Base-by-base conservation (phyloP, 2,797 vertebrate species). In the Nyctibius grandis region DNA sequence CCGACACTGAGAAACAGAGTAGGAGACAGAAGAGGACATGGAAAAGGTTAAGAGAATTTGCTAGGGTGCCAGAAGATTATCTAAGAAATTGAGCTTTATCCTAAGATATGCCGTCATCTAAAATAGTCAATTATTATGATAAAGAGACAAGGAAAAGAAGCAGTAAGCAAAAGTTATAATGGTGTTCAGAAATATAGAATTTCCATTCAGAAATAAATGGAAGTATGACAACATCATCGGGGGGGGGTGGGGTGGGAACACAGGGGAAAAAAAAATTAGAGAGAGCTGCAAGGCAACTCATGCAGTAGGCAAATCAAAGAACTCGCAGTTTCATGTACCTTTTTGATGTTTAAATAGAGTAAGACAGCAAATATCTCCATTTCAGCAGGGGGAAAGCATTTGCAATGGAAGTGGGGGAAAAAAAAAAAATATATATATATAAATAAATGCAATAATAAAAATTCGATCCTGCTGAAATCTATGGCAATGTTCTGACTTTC, bases 41-140 rank as follows among this genome's bases (percentile, higher is more conserved):
- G 59, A 90, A 88, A 94, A 88, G 31, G 50, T 84, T 88, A 79
- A 57, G 34, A 85, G 59, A 91, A 68, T 56, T 73, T 84, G 7
- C 54, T 51, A 53, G 10, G 6, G 42, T 91, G 51, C 29, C 75
- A 88, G 51, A 68, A 50, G 56, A 85, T 31, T 9, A 85, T 86
- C 50, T 42, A 64, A 80, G 64, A 89, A 92, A 73, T 36, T 56
- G 56, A 95, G 78, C 33, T 91, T 69, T 80, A 92, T 64, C 56
- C 44, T 79, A 74, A 88, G 79, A 74, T 26, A 70, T 9, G 72
- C 75, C 64, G 95, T 67, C 68, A 88, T 67, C 72, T 76, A 79
- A 92, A 91, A 83, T 2, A 95, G 40, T 53, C 64, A 48, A 64
- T 74, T 60, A 75, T 44, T 36, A 22, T 20, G 18, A 87, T 44